phyloP scores from a whole-genome alignment of 2,797 vertebrate species.

The Scolopax bukidnonensis region DNA sequence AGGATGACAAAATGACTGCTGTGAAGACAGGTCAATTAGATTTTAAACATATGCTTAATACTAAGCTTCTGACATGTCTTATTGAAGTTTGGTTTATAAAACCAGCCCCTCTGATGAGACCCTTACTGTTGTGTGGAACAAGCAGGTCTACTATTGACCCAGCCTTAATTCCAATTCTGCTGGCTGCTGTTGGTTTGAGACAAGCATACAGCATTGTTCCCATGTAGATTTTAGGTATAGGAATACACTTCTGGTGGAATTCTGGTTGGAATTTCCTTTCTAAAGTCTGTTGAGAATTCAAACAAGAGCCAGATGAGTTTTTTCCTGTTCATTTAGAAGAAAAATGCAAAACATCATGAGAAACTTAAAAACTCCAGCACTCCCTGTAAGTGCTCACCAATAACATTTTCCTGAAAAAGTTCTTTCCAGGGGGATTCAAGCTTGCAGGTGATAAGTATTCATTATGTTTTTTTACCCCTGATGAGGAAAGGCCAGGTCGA shows the following conservation, averaged over 20 bases:
- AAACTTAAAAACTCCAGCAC: constrained; percentile 54
- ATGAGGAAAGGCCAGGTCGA: not conserved
- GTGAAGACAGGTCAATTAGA: not conserved
- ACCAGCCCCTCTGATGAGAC: not conserved
- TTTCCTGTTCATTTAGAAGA: constrained; percentile 46
- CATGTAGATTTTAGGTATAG: constrained; percentile 48
- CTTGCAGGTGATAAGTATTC: constrained; percentile 4
- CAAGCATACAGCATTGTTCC: constrained; percentile 14
- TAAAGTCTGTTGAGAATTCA: constrained; percentile 68
- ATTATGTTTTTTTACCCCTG: not conserved
- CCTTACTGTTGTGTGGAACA: not conserved
- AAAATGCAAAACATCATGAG: constrained; percentile 67
- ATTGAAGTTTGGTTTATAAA: not conserved
- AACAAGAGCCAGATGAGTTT: constrained; percentile 72
- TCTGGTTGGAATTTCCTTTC: constrained; percentile 76
- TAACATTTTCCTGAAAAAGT: constrained; percentile 17
- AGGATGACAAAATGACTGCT: not conserved
- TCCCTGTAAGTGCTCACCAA: constrained; percentile 35
- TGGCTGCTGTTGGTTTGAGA: constrained; percentile 42
- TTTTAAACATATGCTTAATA: not conserved
- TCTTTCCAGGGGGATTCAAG: constrained; percentile 24
- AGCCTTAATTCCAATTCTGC: constrained; percentile 26
- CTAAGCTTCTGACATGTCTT: not conserved
- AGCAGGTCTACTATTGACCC: not conserved
- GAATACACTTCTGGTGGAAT: constrained; percentile 68